These are phyloP conservation scores for Mirounga angustirostris DNA, from an alignment of 2,113 vertebrate species.

Conservation along the genomic window DNA sequence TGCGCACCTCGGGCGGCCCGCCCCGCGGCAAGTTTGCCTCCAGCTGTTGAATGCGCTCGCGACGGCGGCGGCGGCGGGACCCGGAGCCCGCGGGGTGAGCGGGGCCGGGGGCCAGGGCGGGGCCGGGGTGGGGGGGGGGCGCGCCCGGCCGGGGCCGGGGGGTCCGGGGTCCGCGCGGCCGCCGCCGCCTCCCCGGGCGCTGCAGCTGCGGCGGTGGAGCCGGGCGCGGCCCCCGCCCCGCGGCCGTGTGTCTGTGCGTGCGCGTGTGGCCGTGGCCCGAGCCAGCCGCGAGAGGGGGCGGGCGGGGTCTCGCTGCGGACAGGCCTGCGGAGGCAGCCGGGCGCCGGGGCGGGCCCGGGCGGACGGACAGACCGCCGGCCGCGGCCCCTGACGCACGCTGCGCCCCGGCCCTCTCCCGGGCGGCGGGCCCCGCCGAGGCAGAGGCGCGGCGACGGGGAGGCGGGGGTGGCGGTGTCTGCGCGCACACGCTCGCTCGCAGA, in stretches of 20 bases:
- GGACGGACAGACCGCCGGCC: background rate
- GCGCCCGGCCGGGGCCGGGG: background rate
- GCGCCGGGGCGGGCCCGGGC: background rate
- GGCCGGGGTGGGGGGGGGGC: background rate
- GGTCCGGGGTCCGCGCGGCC: conserved; percentile 10
- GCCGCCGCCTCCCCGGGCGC: conserved; percentile 63
- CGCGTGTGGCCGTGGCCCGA: conserved; percentile 71
- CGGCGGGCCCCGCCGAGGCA: background rate
- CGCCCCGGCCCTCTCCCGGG: conserved; percentile 26
- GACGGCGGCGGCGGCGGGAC: background rate
- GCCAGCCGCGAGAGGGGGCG: conserved; percentile 66
- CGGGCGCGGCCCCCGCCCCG: conserved; percentile 76
- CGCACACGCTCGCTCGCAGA: conserved; percentile 49
- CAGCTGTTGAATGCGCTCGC: conserved; percentile 75
- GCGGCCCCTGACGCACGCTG: conserved; percentile 31
- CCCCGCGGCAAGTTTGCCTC: conserved; percentile 56
- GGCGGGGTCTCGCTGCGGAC: conserved; percentile 60
- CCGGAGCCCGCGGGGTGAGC: background rate
- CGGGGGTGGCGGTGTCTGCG: conserved; percentile 66
- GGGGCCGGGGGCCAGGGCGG: background rate
- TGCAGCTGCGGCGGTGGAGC: conserved; percentile 83
- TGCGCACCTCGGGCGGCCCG: background rate
- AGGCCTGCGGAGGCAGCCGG: conserved; percentile 49
- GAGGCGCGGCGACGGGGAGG: conserved; percentile 69
- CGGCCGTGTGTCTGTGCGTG: conserved; percentile 74